Evolutionary conservation across 2,113 vertebrate genomes (phyloP), one percentile per base, ranked within the genome.

Genomic region (Onychostruthus taczanowskii): DNA sequence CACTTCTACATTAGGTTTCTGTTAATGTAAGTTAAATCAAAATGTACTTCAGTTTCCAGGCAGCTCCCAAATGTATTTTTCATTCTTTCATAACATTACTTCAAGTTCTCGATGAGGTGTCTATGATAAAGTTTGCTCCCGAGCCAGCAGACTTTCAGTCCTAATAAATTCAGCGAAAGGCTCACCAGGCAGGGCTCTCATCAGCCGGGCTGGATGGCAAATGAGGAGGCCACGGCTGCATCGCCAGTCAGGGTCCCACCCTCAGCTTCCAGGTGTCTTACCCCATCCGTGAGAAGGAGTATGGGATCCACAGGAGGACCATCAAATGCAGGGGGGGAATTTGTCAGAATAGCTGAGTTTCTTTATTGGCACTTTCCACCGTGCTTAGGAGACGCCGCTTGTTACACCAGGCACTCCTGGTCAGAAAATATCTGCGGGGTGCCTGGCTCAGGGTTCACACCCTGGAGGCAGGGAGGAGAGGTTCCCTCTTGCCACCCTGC

Each of bases 1-100:
- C 97, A 96, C 97, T 98, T 98, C 97, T 98, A 98, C 96, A 97
- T 98, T 98, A 97, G 97, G 96, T 98, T 98, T 98, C 97, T 96
- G 96, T 97, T 98, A 98, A 97, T 97, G 97, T 97, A 97, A 97
- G 97, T 98, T 98, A 98, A 98, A 98, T 98, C 95, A 98, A 98
- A 98, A 98, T 96, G 97, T 97, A 97, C 97, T 97, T 97, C 96
- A 90, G 96, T 97, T 98, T 96, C 97, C 96, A 96, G 97, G 95
- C 96, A 93, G 96, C 84, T 98, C 96, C 97, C 97, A 92, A 89
- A 97, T 93, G 97, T 97, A 98, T 98, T 98, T 98, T 98, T 98
- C 96, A 97, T 98, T 97, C 97, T 97, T 98, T 98, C 97, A 97
- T 98, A 98, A 97, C 96, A 97, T 96, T 95, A 97, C 97, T 97